A percentile compares a stretch with the other conserved stretches of the same genome.
phyloP scores from a whole-genome alignment of 2,797 vertebrate species.

The Saxicola maurus region DNA sequence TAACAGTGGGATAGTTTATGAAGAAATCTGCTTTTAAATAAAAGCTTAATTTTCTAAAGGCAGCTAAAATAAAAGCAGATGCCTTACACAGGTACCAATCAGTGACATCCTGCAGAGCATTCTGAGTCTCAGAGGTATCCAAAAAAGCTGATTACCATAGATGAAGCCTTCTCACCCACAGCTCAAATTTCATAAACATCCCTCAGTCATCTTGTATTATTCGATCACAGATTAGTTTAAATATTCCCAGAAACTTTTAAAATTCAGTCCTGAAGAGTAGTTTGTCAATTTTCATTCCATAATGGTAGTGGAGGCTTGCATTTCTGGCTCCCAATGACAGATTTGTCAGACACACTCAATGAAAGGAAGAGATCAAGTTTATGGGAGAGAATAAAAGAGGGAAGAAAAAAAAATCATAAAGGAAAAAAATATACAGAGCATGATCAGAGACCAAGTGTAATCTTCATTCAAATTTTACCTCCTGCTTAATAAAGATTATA shows the following conservation, averaged over 20 bases:
- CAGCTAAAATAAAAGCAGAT: neutral
- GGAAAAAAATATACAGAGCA: neutral
- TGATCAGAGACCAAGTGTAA: neutral
- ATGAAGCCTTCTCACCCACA: neutral
- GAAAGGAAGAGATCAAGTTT: neutral
- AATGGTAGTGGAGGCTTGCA: neutral
- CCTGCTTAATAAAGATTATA: neutral
- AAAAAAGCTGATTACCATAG: neutral
- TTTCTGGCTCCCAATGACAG: neutral
- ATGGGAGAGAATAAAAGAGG: neutral
- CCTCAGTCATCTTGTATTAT: neutral
- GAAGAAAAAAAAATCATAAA: neutral
- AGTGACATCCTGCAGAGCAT: neutral
- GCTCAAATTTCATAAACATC: neutral
- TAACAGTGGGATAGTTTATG: neutral
- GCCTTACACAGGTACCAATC: neutral
- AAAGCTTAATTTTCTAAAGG: neutral
- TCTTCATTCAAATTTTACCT: neutral
- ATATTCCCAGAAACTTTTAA: neutral
- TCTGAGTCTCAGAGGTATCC: neutral
- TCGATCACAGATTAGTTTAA: neutral
- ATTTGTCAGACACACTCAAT: accelerated
- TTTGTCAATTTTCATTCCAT: neutral
- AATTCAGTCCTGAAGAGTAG: neutral
- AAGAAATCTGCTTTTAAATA: neutral